Evolutionary conservation across 2,797 vertebrate genomes (phyloP).

Genomic region (Anniella stebbinsi): DNA sequence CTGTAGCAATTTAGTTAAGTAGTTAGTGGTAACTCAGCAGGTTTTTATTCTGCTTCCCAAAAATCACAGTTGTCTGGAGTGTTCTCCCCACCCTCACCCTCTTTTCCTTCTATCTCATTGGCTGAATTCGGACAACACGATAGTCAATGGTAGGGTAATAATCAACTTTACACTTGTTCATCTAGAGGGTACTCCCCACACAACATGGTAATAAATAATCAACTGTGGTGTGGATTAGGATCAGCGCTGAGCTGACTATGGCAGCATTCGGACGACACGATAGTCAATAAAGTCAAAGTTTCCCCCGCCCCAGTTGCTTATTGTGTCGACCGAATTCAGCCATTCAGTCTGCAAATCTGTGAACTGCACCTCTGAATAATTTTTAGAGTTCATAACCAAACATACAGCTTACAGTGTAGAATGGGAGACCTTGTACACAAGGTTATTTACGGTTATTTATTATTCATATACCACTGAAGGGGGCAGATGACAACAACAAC

Average conservation of each 20-base stretch:
- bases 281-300: too few species aligned
- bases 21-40: constrained; percentile 32
- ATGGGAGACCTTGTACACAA: neutral
- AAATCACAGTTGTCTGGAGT: neutral
- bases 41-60: constrained; percentile 54
- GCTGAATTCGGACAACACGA: too few species aligned
- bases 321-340: too few species aligned
- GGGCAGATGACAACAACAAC: neutral
- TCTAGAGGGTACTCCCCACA: too few species aligned
- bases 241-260: too few species aligned
- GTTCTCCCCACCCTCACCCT: constrained; percentile 8
- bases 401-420: neutral
- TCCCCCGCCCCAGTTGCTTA: too few species aligned
- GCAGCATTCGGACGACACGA: too few species aligned
- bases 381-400: neutral
- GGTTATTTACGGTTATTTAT: neutral
- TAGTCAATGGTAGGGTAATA: too few species aligned
- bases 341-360: neutral
- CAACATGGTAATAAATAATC: too few species aligned
- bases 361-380: neutral
- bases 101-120: neutral
- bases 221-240: too few species aligned
- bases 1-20: constrained; percentile 26
- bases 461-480: neutral
- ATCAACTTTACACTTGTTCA: too few species aligned